Conservation (phyloP, 2,888 invertebrate genomes). For the Lobophora halterata region DNA sequence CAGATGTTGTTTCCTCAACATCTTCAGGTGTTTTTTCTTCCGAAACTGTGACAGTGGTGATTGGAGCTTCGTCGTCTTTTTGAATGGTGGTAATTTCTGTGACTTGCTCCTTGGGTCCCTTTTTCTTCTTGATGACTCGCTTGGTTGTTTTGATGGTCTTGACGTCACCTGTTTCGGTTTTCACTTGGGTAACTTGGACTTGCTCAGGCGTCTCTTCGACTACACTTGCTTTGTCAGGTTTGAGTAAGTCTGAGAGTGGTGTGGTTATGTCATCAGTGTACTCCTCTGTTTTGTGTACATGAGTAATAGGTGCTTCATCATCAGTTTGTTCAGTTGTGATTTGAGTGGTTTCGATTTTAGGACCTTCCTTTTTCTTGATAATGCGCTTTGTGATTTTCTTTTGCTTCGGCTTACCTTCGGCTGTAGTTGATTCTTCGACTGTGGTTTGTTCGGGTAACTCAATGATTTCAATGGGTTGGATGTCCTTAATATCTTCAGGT, state of each 20-base stretch:
- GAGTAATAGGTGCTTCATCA: conserved; percentile 58
- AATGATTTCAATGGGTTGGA: conserved; percentile 9
- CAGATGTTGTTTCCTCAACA: conserved; percentile 17
- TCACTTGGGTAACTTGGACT: conserved; percentile 29
- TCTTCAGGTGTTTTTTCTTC: conserved; percentile 14
- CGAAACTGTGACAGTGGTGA: conserved; percentile 46
- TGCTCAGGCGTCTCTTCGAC: conserved; percentile 28
- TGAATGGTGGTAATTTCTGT: conserved; percentile 34
- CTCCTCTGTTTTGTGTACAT: conserved; percentile 54
- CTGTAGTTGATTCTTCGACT: conserved; percentile 21
- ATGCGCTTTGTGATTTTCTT: conserved; percentile 43
- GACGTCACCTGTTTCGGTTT: conserved; percentile 33
- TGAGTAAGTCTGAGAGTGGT: conserved; percentile 24
- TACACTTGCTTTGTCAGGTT: conserved; percentile 38
- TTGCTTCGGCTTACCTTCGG: conserved; percentile 40
- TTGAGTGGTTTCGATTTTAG: conserved; percentile 35
- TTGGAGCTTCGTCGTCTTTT: conserved; percentile 32
- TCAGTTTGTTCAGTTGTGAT: conserved; percentile 27
- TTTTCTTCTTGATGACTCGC: conserved; percentile 37
- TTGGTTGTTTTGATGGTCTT: conserved; percentile 47
- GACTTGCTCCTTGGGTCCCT: conserved; percentile 34
- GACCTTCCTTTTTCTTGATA: conserved; percentile 47
- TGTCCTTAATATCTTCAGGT: not conserved
- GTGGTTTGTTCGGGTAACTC: conserved; percentile 39
- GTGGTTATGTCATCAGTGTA: conserved; percentile 39